Conservation (phyloP, 2,113 vertebrate genomes). For the Mohoua ochrocephala region DNA sequence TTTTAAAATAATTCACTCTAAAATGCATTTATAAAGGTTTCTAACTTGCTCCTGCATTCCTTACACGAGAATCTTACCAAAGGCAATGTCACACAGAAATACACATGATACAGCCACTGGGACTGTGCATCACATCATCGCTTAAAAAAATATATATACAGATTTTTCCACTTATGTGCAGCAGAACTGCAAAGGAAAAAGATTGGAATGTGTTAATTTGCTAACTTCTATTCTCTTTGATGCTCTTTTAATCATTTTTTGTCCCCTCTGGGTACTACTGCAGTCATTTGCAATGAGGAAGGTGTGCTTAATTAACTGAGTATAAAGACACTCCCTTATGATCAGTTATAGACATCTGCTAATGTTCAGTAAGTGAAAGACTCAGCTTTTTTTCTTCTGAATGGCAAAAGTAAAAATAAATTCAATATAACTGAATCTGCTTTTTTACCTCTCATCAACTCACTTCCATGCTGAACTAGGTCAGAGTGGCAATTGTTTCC, state of each 20-base stretch:
- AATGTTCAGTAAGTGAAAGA: neutral
- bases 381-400: neutral
- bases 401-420: neutral
- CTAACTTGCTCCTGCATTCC: neutral
- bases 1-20: neutral
- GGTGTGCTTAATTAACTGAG: slow-evolving; percentile 37
- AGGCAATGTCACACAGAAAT: neutral
- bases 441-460: neutral
- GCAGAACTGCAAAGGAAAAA: neutral
- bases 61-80: neutral
- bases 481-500: neutral
- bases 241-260: slow-evolving; percentile 18
- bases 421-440: neutral
- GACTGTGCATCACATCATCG: fast-evolving
- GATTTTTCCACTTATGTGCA: neutral
- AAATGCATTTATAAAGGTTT: neutral
- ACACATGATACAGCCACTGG: neutral
- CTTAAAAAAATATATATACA: neutral
- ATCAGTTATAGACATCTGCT: neutral
- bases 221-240: slow-evolving; percentile 5
- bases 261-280: neutral
- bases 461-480: neutral
- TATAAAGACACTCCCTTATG: neutral
- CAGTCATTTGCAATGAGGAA: neutral
- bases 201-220: neutral